These are phyloP conservation scores for Proteles cristata DNA, from an alignment of 2,113 vertebrate species.

Conservation along the genomic window DNA sequence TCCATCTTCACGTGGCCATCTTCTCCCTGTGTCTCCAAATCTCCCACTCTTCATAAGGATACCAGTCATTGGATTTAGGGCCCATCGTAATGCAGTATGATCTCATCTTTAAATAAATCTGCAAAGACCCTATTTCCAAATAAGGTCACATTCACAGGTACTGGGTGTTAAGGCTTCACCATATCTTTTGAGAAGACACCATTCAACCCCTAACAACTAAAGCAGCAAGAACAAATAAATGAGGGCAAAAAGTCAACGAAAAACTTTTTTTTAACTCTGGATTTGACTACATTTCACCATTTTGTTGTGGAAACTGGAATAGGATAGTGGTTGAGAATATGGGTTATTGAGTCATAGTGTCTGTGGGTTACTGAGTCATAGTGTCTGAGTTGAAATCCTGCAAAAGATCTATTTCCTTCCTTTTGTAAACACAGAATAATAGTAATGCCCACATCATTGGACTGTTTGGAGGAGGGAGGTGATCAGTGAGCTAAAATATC, in stretches of 20 bases:
- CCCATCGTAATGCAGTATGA: not conserved
- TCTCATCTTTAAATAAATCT: not conserved
- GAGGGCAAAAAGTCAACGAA: not conserved
- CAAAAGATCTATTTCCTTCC: not conserved
- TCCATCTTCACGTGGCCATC: rapidly evolving
- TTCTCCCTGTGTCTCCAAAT: not conserved
- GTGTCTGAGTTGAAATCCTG: not conserved
- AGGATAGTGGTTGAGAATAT: not conserved
- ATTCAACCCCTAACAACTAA: not conserved
- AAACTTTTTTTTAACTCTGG: not conserved
- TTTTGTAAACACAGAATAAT: not conserved
- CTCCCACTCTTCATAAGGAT: not conserved
- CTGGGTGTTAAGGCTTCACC: not conserved
- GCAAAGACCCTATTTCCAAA: not conserved
- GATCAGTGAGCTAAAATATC: not conserved
- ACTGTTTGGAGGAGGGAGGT: not conserved
- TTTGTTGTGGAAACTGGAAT: not conserved
- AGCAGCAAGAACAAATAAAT: not conserved
- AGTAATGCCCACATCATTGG: not conserved
- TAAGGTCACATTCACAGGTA: not conserved
- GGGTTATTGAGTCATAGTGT: not conserved
- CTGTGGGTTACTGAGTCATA: not conserved
- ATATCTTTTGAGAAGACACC: not conserved
- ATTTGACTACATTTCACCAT: not conserved
- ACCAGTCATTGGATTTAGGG: not conserved